Evolutionary conservation across 2,113 vertebrate species (phyloP).

Genomic region (Pelobates fuscus): DNA sequence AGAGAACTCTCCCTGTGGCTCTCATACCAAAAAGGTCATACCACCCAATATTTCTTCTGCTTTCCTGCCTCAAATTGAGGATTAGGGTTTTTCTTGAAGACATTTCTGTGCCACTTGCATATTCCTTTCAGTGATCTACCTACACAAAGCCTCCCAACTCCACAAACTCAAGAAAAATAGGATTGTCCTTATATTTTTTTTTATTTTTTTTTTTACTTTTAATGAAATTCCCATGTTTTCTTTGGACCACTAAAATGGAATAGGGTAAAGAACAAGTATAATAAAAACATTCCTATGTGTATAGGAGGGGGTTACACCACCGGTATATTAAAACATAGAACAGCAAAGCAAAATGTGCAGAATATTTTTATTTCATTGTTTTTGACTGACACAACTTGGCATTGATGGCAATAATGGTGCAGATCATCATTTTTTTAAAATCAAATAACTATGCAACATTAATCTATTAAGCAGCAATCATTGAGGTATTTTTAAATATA

Average conservation of each 20-base stretch:
- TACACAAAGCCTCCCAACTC: slow-evolving; percentile 67
- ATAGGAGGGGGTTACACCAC: slow-evolving; percentile 53
- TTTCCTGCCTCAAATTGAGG: slow-evolving; percentile 53
- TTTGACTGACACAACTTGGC: too few relatives aligned
- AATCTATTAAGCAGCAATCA: too few relatives aligned
- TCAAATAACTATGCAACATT: too few relatives aligned
- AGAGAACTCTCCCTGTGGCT: slow-evolving; percentile 55
- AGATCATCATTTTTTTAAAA: too few relatives aligned
- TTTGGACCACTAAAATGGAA: slow-evolving; percentile 66
- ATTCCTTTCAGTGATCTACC: slow-evolving; percentile 50
- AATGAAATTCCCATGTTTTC: slow-evolving; percentile 78
- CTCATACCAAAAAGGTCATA: slow-evolving; percentile 54
- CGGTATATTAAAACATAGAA: slow-evolving; percentile 29
- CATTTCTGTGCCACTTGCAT: slow-evolving; percentile 16
- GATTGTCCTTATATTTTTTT: slow-evolving; percentile 71
- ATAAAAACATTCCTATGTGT: slow-evolving; percentile 66
- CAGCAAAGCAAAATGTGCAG: too few relatives aligned
- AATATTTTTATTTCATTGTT: too few relatives aligned
- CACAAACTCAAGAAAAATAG: slow-evolving; percentile 61
- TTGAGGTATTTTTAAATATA: too few relatives aligned
- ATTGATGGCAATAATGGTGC: too few relatives aligned
- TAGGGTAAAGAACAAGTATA: slow-evolving; percentile 58
- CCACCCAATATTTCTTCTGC: slow-evolving; percentile 53
- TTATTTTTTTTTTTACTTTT: slow-evolving; percentile 66
- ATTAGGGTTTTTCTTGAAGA: slow-evolving; percentile 46